phyloP scores from a whole-genome alignment of 2,113 vertebrate genomes.

The Parotia lawesii region DNA sequence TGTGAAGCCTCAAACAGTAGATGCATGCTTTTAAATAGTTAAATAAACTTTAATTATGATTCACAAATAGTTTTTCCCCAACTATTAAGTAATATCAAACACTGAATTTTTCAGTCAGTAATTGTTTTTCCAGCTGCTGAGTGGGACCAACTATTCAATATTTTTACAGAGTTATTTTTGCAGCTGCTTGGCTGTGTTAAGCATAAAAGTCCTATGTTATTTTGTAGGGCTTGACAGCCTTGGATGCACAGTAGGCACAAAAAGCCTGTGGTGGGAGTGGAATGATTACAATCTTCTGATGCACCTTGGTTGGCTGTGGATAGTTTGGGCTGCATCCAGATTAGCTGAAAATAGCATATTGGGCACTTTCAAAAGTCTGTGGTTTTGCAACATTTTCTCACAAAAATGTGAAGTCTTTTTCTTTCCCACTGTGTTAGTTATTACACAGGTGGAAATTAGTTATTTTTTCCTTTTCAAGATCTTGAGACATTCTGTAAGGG shows the following conservation, averaged over 20 bases:
- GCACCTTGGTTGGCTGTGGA: conserved; percentile 17
- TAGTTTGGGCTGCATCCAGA: conserved; percentile 9
- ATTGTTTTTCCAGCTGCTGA: conserved; percentile 51
- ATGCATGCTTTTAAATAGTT: conserved; percentile 35
- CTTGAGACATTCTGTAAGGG: conserved; percentile 7
- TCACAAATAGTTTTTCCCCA: conserved; percentile 41
- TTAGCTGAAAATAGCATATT: conserved; percentile 18
- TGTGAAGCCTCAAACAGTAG: conserved; percentile 1
- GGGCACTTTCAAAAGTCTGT: conserved; percentile 9
- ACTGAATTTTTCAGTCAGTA: conserved; percentile 56
- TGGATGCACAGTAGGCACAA: background rate
- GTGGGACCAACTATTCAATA: conserved; percentile 16
- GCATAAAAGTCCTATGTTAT: background rate
- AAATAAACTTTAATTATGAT: conserved; percentile 58
- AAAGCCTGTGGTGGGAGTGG: conserved; percentile 3
- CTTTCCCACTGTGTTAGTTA: conserved; percentile 8
- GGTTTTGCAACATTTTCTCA: conserved; percentile 43
- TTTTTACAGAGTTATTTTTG: conserved; percentile 56
- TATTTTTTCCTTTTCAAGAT: conserved; percentile 7
- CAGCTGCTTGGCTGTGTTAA: conserved; percentile 25
- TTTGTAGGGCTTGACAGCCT: conserved; percentile 9
- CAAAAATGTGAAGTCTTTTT: conserved; percentile 5
- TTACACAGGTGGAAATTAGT: conserved; percentile 34
- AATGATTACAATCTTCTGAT: conserved; percentile 12
- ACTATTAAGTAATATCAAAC: conserved; percentile 47